These are phyloP conservation scores for Thunnus maccoyii DNA, from an alignment of 2,113 vertebrate species.

Conservation along the genomic window DNA sequence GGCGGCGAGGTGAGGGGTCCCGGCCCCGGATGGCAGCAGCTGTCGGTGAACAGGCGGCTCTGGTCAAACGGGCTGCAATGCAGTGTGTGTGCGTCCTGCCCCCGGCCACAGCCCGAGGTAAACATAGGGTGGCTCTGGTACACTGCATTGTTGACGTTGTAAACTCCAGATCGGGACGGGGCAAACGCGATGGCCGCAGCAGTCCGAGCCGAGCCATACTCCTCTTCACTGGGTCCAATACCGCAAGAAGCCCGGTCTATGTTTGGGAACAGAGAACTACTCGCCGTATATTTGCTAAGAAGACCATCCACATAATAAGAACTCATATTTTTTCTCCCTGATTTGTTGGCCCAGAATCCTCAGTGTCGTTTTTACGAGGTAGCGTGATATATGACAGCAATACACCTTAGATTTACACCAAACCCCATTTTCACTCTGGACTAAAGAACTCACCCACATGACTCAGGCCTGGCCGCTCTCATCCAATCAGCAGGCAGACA, in stretches of 20 bases:
- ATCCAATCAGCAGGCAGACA: slow-evolving; percentile 87
- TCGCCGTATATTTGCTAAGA: slow-evolving; percentile 95
- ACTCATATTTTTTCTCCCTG: slow-evolving; percentile 94
- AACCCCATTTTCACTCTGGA: slow-evolving; percentile 94
- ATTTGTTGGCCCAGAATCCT: slow-evolving; percentile 97
- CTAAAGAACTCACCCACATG: slow-evolving; percentile 90
- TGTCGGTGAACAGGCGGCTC: slow-evolving; percentile 91
- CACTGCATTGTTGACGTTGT: slow-evolving; percentile 90
- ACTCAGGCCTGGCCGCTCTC: slow-evolving; percentile 86
- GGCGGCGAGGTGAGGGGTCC: slow-evolving; percentile 87
- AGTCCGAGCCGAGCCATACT: slow-evolving; percentile 88
- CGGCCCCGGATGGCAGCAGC: slow-evolving; percentile 90
- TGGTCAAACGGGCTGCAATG: slow-evolving; percentile 91
- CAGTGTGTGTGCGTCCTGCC: slow-evolving; percentile 87
- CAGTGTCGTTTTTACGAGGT: slow-evolving; percentile 99
- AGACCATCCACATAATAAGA: slow-evolving; percentile 97
- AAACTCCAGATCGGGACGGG: slow-evolving; percentile 89
- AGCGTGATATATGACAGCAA: slow-evolving; percentile 98
- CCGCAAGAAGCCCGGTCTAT: slow-evolving; percentile 90
- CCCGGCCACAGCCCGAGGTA: slow-evolving; percentile 88
- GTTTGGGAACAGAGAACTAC: slow-evolving; percentile 91
- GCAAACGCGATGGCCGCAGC: slow-evolving; percentile 86
- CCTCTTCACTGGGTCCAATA: slow-evolving; percentile 89
- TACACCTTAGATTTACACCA: slow-evolving; percentile 98
- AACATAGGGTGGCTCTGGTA: slow-evolving; percentile 86